A percentile compares a stretch with the other conserved stretches of the same genome.
Conservation (phyloP, 2,113 vertebrate genomes). For the Leiothrix lutea region DNA sequence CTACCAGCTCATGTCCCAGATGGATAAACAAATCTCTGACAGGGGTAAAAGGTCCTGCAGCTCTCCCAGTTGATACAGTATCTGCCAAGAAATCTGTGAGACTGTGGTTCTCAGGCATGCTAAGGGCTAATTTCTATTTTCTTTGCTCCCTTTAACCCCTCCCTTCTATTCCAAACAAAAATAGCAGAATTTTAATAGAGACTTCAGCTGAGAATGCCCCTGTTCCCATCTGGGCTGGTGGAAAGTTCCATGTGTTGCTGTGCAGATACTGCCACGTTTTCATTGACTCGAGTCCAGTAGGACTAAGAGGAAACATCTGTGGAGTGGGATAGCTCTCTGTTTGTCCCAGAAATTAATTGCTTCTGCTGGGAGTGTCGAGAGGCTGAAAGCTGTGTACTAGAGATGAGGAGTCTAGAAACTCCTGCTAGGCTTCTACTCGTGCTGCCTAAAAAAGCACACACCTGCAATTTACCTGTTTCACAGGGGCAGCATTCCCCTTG, state of each 20-base stretch:
- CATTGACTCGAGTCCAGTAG: constrained; percentile 40
- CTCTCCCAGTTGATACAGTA: not conserved
- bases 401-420: not conserved
- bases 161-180: constrained; percentile 20
- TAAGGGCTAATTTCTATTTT: not conserved
- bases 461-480: not conserved
- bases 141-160: constrained; percentile 15
- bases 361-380: constrained; percentile 4
- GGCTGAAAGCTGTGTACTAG: not conserved
- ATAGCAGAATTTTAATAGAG: constrained; percentile 1
- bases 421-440: not conserved
- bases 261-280: constrained; percentile 78
- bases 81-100: constrained; percentile 19
- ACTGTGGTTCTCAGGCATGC: constrained; percentile 21
- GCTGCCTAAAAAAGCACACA: not conserved
- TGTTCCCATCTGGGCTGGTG: constrained; percentile 34
- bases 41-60: not conserved
- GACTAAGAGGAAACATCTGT: constrained; percentile 75
- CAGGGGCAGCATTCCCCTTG: not conserved
- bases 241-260: constrained; percentile 62
- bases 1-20: not conserved
- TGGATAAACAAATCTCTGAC: constrained; percentile 6
- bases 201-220: not conserved
- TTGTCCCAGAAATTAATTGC: constrained; percentile 63
- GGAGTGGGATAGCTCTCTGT: constrained; percentile 55